Base-by-base conservation (phyloP, 2,113 vertebrate genomes). In the Trinectes maculatus region DNA sequence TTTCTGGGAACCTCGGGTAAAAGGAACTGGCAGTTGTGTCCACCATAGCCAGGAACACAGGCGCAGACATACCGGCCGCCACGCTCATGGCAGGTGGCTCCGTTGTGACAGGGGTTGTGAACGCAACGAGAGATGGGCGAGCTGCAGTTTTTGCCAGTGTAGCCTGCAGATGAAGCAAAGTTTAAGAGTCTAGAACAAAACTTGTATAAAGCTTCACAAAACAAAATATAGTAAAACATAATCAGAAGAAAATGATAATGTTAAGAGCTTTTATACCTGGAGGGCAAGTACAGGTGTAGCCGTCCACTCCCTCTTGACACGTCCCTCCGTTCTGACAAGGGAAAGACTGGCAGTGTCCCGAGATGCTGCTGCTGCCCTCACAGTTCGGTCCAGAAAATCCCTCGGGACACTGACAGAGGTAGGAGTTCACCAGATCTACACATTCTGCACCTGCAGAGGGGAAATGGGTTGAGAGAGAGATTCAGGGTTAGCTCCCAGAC, bases 1-100 rank as follows among this genome's bases (percentile, higher is more conserved):
- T 89, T 93, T 9, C 61, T 90, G 10, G 93, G 83, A 0, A 88
- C 89, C 73, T 95, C 95, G 0, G 98, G 96, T 48, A 99, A 92
- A 77, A 98, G 87, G 44, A 98, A 98, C 84, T 99, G 96, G 89
- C 98, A 99, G 89, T 98, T 99, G 77, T 92, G 95, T 8, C 98
- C 98, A 0, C 96, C 97, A 0, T 98, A 99, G 15, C 96, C 94
- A 0, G 86, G 94, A 34, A 95, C 93, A 0, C 98, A 99, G 71
- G 97, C 95, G 0, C 98, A 99, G 65, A 96, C 90, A 0, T 98
- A 98, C 60, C 96, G 96, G 42, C 90, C 91, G 44, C 91, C 94
- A 13, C 95, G 91, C 52, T 99, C 95, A 0, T 99, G 95, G 92
- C 98, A 99, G 36, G 96, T 98, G 69, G 96, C 98, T 48, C 96